A percentile compares a stretch with the other conserved stretches of the same genome.
phyloP scores from a whole-genome alignment of 64 coral and sea anemone species.

The Porites australiensis region DNA sequence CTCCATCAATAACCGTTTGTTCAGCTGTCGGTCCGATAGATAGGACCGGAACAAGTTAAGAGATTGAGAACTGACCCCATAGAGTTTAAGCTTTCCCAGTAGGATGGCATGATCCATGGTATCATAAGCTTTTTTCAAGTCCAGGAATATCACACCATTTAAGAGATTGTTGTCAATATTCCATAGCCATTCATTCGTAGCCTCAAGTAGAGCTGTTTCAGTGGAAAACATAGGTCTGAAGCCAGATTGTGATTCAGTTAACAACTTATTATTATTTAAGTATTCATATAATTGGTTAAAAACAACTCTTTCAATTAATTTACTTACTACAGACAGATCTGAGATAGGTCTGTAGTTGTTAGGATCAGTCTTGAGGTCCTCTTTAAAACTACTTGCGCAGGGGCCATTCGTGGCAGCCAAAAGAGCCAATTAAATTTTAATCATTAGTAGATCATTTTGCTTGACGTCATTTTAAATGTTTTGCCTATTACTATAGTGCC shows the following conservation, averaged over 20 bases:
- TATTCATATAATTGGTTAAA: neutral
- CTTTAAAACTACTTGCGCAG: too few relatives aligned
- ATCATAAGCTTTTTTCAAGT: conserved; percentile 38
- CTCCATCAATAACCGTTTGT: too few relatives aligned
- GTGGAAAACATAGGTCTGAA: neutral
- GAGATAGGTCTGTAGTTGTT: conserved; percentile 19
- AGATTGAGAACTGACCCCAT: conserved; percentile 22
- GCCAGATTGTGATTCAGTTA: neutral
- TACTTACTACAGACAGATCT: neutral
- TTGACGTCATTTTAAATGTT: too few relatives aligned
- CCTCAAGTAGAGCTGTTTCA: neutral
- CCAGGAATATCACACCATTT: conserved; percentile 34
- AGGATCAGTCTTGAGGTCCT: neutral
- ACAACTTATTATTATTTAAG: neutral
- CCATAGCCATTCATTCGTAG: neutral
- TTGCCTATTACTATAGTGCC: too few relatives aligned
- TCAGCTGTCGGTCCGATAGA: too few relatives aligned
- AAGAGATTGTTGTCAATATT: conserved; percentile 1
- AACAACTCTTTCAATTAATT: conserved; percentile 5
- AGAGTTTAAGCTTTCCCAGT: conserved; percentile 26
- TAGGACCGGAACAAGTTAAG: conserved; percentile 52
- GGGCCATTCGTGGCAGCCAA: too few relatives aligned
- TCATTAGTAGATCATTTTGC: too few relatives aligned
- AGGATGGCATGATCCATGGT: conserved; percentile 41
- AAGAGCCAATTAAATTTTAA: too few relatives aligned